Evolutionary conservation across 2,113 vertebrate genomes (phyloP).

Genomic region (Psophia crepitans): DNA sequence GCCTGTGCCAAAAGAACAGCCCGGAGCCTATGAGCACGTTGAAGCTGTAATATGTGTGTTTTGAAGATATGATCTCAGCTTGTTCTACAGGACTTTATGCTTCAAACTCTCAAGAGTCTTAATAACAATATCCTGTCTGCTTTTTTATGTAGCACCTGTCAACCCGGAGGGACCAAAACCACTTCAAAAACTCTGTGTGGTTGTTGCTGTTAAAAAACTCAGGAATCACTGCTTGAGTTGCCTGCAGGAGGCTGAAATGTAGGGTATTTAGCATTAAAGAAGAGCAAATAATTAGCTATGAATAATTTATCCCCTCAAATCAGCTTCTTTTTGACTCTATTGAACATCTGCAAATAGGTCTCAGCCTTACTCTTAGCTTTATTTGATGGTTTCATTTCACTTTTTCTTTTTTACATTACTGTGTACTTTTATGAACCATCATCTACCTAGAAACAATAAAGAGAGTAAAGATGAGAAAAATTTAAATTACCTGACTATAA

Average conservation of each 20-base stretch:
- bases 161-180: slow-evolving; percentile 45
- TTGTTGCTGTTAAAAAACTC: slow-evolving; percentile 39
- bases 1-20: neutral
- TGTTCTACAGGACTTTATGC: slow-evolving; percentile 4
- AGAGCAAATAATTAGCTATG: slow-evolving; percentile 65
- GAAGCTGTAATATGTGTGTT: neutral
- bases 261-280: slow-evolving; percentile 65
- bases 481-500: neutral
- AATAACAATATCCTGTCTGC: slow-evolving; percentile 50
- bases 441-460: neutral
- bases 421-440: neutral
- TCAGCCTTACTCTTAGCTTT: slow-evolving; percentile 1
- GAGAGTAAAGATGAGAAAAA: neutral
- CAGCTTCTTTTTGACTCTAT: slow-evolving; percentile 55
- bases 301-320: slow-evolving; percentile 68
- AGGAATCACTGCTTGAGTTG: slow-evolving; percentile 52
- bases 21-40: fast-evolving
- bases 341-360: slow-evolving; percentile 58
- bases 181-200: slow-evolving; percentile 46
- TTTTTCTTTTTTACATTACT: neutral
- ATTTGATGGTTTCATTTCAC: neutral
- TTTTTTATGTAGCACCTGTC: slow-evolving; percentile 64
- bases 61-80: slow-evolving; percentile 40
- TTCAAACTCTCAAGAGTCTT: slow-evolving; percentile 43
- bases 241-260: slow-evolving; percentile 61